Conservation (phyloP, 2,797 vertebrate species). For the Hemitrygon akajei region DNA sequence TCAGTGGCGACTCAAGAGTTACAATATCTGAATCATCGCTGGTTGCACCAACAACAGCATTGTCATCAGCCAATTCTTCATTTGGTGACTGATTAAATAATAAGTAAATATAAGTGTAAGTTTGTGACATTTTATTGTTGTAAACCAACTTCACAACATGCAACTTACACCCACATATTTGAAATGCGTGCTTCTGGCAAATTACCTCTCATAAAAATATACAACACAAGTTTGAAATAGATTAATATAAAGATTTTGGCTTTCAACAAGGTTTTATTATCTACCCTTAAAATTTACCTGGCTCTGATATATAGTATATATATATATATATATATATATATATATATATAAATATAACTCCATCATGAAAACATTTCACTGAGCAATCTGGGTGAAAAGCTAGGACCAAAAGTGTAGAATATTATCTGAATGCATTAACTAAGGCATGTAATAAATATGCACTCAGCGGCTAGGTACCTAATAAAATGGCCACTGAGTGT, state of each 20-base stretch:
- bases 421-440: neutral
- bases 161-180: neutral
- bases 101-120: neutral
- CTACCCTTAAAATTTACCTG: neutral
- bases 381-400: neutral
- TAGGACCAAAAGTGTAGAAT: neutral
- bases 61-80: slow-evolving; percentile 54
- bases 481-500: too few species aligned
- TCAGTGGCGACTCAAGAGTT: slow-evolving; percentile 73
- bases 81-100: slow-evolving; percentile 51
- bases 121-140: neutral
- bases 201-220: neutral
- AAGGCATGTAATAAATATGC: neutral
- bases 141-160: neutral
- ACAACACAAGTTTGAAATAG: neutral
- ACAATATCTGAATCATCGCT: slow-evolving; percentile 94
- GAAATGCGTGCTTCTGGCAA: neutral
- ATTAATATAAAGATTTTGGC: neutral
- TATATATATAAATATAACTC: too few species aligned
- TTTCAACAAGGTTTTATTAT: neutral
- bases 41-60: slow-evolving; percentile 60
- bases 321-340: too few species aligned
- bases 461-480: too few species aligned
- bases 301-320: too few species aligned
- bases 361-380: neutral